These are phyloP conservation scores for Odontomachus brunneus DNA, from an alignment of 1,140 invertebrate genomes.

Conservation along the genomic window DNA sequence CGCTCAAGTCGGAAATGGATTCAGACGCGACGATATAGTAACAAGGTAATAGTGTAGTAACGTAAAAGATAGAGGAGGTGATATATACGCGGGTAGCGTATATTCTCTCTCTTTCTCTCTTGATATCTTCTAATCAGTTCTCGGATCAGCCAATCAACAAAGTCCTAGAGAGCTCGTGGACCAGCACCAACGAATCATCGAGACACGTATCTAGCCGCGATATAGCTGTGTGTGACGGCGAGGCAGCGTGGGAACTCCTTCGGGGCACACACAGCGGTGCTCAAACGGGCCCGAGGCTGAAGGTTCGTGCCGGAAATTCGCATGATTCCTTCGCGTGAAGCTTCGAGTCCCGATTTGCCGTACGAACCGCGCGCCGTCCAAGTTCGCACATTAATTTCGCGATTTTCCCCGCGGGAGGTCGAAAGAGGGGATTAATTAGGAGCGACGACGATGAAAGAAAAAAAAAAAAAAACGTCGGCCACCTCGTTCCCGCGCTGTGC, in stretches of 20 bases:
- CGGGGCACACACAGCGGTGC: conserved; percentile 70
- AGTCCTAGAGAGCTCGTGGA: conserved; percentile 69
- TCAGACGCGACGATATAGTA: neutral
- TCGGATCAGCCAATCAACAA: conserved; percentile 75
- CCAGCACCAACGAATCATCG: conserved; percentile 52
- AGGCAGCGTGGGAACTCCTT: conserved; percentile 81
- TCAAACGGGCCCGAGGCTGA: conserved; percentile 60
- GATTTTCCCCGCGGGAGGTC: conserved; percentile 41
- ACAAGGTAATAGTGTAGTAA: too few relatives aligned
- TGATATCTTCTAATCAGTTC: conserved; percentile 61
- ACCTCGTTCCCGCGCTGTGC: conserved; percentile 31
- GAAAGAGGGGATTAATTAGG: conserved; percentile 49
- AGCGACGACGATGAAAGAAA: conserved; percentile 1
- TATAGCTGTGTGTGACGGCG: conserved; percentile 73
- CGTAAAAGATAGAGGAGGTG: neutral
- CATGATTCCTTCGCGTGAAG: conserved; percentile 13
- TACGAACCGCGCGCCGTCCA: conserved; percentile 1
- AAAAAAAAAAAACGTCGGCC: too few relatives aligned
- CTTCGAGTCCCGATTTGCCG: too few relatives aligned
- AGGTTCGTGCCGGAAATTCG: conserved; percentile 54
- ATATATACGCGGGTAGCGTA: conserved; percentile 42
- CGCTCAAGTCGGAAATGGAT: neutral
- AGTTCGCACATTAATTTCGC: conserved; percentile 59
- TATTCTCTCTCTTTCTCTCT: conserved; percentile 31
- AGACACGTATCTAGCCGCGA: conserved; percentile 72